Evolutionary conservation across 2,888 invertebrate genomes (phyloP).

Genomic region (Cartodere bifasciata): DNA sequence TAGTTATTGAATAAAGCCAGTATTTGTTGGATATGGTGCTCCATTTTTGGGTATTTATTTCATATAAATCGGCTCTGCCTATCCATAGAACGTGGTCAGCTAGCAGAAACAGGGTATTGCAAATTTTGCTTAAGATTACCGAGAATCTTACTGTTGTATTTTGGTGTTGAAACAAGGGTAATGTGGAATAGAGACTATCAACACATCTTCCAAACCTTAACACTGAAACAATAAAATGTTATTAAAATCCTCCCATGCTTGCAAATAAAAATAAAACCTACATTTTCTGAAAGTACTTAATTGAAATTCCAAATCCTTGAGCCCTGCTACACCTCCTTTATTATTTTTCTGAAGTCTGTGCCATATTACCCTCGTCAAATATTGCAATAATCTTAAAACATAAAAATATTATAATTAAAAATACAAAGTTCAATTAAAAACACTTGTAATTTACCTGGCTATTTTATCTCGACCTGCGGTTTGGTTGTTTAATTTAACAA

Average conservation of each 20-base stretch:
- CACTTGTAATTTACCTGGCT: conserved; percentile 29
- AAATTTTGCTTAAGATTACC: conserved; percentile 65
- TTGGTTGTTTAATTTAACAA: conserved; percentile 37
- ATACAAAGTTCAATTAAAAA: conserved; percentile 1
- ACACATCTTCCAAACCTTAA: conserved; percentile 73
- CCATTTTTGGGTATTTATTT: conserved; percentile 66
- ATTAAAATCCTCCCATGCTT: too few relatives aligned
- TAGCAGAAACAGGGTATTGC: conserved; percentile 65
- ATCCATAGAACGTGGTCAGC: conserved; percentile 84
- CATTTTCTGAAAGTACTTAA: conserved; percentile 79
- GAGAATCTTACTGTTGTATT: conserved; percentile 58
- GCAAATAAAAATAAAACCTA: conserved; percentile 35
- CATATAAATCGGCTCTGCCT: conserved; percentile 54
- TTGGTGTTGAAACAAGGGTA: conserved; percentile 58
- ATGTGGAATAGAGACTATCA: conserved; percentile 64
- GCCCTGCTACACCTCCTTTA: conserved; percentile 54
- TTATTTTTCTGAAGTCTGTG: conserved; percentile 55
- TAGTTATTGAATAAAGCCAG: conserved; percentile 71
- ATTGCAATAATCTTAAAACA: conserved; percentile 64
- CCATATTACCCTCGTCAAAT: conserved; percentile 69
- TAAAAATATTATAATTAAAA: conserved; percentile 4
- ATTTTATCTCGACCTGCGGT: conserved; percentile 40
- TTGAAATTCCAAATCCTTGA: conserved; percentile 71
- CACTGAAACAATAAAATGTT: conserved; percentile 53
- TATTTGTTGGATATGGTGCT: conserved; percentile 60